A percentile compares a stretch with the other conserved stretches of the same genome.
Evolutionary conservation across 2,113 vertebrate genomes (phyloP).

Genomic region (Lamprologus ornatipinnis): DNA sequence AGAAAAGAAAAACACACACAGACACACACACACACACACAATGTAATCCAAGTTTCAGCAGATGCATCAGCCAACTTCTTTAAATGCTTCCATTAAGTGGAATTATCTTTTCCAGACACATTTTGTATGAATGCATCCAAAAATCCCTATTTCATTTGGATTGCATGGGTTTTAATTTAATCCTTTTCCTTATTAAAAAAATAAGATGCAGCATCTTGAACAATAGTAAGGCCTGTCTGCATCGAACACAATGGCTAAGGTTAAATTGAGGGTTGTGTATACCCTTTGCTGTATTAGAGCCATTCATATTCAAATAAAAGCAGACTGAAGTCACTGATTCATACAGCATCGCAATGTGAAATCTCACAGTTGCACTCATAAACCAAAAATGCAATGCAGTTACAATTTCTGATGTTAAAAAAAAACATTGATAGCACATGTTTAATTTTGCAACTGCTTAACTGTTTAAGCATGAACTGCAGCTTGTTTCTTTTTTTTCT

Average conservation of each 20-base stretch:
- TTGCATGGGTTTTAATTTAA: conserved; percentile 73
- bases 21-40: neutral
- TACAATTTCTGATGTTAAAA: conserved; percentile 4
- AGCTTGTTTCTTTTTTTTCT: too few species aligned
- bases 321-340: conserved; percentile 9
- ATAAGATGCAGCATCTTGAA: conserved; percentile 69
- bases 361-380: conserved; percentile 12
- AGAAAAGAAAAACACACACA: neutral
- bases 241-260: conserved; percentile 70
- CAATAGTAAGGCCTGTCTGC: conserved; percentile 68
- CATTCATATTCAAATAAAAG: conserved; percentile 69
- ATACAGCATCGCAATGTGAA: conserved; percentile 16
- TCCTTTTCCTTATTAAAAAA: conserved; percentile 70
- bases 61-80: conserved; percentile 63
- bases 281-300: conserved; percentile 62
- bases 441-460: neutral
- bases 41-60: conserved; percentile 60
- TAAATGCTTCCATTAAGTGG: conserved; percentile 71
- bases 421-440: neutral
- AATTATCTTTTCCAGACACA: conserved; percentile 78
- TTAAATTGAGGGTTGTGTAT: conserved; percentile 74
- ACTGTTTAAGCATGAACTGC: neutral
- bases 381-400: conserved; percentile 12
- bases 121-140: conserved; percentile 70
- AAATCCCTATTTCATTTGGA: conserved; percentile 73